Evolutionary conservation across 2,888 invertebrate genomes (phyloP).

Genomic region (Cremastinae sp.): DNA sequence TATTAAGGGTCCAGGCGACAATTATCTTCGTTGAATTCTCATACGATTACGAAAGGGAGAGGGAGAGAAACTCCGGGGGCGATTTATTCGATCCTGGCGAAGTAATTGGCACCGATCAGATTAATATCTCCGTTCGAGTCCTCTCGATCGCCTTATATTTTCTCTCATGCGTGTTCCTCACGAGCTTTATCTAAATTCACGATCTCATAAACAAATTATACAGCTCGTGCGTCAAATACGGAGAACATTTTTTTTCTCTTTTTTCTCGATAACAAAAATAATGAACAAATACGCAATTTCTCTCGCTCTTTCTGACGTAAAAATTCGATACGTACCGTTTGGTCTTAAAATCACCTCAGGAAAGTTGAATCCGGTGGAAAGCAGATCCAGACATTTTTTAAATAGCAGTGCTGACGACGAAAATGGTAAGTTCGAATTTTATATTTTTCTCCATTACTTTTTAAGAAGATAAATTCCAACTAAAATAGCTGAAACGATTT

Average conservation of each 20-base stretch:
- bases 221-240: slow-evolving; percentile 1
- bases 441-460: neutral
- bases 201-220: slow-evolving; percentile 67
- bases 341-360: neutral
- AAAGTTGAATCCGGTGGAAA: too few relatives aligned
- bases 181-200: slow-evolving; percentile 53
- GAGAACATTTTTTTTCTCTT: neutral
- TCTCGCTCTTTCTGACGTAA: neutral
- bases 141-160: slow-evolving; percentile 35
- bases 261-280: neutral
- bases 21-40: slow-evolving; percentile 18
- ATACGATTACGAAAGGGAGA: slow-evolving; percentile 49
- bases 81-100: slow-evolving; percentile 39
- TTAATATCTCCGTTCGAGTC: slow-evolving; percentile 50
- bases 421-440: slow-evolving; percentile 7
- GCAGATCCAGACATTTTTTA: too few relatives aligned
- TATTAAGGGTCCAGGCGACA: neutral
- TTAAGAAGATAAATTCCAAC: too few relatives aligned
- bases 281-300: neutral
- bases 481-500: too few relatives aligned
- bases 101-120: slow-evolving; percentile 54
- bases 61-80: slow-evolving; percentile 14
- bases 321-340: neutral
- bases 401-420: neutral
- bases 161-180: slow-evolving; percentile 44